These are phyloP conservation scores for Zapus hudsonius DNA, from an alignment of 2,113 vertebrate species.

Conservation along the genomic window DNA sequence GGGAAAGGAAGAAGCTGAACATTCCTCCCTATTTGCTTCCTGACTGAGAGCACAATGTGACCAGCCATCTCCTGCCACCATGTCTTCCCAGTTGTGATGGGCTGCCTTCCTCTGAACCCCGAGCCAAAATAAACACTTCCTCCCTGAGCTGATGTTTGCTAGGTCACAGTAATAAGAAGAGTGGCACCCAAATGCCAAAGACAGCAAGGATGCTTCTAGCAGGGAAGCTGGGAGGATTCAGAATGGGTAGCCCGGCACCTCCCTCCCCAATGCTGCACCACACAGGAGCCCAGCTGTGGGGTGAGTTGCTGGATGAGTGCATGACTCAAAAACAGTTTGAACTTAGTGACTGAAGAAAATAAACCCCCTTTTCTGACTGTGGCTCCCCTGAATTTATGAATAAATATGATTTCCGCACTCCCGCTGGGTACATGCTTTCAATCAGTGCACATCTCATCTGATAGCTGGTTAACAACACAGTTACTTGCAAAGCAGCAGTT, in stretches of 20 bases:
- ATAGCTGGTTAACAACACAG: background rate
- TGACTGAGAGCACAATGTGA: too few species aligned
- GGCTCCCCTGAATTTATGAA: background rate
- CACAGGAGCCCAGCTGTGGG: background rate
- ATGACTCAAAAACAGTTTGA: background rate
- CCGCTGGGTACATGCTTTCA: background rate
- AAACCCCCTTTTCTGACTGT: background rate
- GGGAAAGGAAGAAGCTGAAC: too few species aligned
- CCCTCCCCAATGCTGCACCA: too few species aligned
- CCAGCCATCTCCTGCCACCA: too few species aligned
- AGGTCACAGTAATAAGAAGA: too few species aligned
- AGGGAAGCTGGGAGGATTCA: too few species aligned
- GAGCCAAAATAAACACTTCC: too few species aligned
- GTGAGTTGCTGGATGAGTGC: fast-evolving
- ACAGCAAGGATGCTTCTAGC: background rate
- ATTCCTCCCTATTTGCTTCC: too few species aligned
- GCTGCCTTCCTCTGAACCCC: too few species aligned
- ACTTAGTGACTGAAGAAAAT: conserved; percentile 1
- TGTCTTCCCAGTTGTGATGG: too few species aligned
- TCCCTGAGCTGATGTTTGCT: too few species aligned
- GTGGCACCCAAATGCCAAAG: background rate
- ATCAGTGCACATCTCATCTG: background rate
- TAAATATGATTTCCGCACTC: background rate
- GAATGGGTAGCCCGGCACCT: background rate
- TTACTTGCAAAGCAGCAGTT: background rate